These are phyloP conservation scores for Thoracochromis brauschi DNA, from an alignment of 2,113 vertebrate species.

Conservation along the genomic window DNA sequence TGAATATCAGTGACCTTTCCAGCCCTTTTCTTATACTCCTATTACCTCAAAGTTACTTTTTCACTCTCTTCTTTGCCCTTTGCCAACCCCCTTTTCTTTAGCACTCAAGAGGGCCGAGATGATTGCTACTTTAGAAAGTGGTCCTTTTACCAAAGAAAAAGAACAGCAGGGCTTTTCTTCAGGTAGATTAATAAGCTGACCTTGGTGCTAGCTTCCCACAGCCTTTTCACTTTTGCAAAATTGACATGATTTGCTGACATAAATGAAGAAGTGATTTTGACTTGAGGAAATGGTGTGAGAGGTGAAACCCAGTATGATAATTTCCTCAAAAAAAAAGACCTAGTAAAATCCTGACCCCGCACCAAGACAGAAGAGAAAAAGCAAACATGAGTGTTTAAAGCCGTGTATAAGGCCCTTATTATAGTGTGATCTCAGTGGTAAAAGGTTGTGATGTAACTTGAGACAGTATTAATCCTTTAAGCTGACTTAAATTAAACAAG, in stretches of 20 bases:
- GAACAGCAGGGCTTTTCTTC: not conserved
- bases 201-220: not conserved
- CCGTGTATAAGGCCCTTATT: not conserved
- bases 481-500: constrained; percentile 39
- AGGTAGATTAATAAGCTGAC: constrained; percentile 22
- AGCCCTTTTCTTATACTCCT: not conserved
- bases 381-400: not conserved
- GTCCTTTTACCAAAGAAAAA: not conserved
- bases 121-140: constrained; percentile 18
- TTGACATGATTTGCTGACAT: not conserved
- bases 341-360: not conserved
- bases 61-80: not conserved
- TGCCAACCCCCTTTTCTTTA: not conserved
- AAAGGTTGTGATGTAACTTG: constrained; percentile 36
- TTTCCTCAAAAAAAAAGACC: not conserved
- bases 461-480: constrained; percentile 48
- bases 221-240: constrained; percentile 1
- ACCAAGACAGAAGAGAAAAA: not conserved
- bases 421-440: not conserved
- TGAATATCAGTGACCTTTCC: constrained; percentile 1
- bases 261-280: constrained; percentile 19
- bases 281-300: not conserved
- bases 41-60: not conserved
- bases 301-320: not conserved
- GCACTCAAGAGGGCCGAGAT: not conserved